Percentiles rank a stretch among this genome's conserved stretches.
Evolutionary conservation across 2,113 vertebrate genomes (phyloP).

Genomic region (Myrmecophaga tridactyla): DNA sequence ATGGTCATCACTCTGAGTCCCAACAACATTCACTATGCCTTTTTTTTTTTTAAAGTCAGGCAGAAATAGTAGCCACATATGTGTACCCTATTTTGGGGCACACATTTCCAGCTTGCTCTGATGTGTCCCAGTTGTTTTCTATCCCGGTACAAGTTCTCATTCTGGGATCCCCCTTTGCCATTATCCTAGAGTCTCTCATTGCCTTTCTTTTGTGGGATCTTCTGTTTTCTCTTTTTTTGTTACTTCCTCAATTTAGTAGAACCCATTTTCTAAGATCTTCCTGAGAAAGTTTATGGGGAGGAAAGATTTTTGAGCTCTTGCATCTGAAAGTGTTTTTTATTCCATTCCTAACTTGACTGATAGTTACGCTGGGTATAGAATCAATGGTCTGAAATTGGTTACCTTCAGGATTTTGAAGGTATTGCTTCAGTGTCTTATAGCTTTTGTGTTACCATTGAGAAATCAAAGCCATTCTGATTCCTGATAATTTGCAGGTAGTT

Average conservation of each 20-base stretch:
- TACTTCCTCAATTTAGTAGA: neutral
- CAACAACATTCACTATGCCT: neutral
- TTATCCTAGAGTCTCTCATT: neutral
- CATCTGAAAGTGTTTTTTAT: neutral
- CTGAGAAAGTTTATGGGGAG: neutral
- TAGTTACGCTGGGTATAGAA: neutral
- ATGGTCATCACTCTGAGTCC: neutral
- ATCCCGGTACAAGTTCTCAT: neutral
- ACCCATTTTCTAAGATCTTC: neutral
- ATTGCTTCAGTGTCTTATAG: neutral
- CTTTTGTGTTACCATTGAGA: neutral
- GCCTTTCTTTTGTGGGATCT: neutral
- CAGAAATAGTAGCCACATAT: neutral
- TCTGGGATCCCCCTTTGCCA: neutral
- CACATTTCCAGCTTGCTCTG: neutral
- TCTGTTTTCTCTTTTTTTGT: neutral
- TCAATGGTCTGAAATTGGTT: neutral
- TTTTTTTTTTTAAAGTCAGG: neutral
- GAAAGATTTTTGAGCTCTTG: neutral
- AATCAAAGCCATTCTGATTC: neutral
- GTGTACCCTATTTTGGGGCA: neutral
- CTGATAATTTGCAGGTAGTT: neutral
- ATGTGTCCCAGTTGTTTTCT: neutral
- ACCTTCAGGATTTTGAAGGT: neutral
- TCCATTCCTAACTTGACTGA: neutral